Evolutionary conservation across 1,140 invertebrate species (phyloP).

Genomic region (Phthorimaea operculella): DNA sequence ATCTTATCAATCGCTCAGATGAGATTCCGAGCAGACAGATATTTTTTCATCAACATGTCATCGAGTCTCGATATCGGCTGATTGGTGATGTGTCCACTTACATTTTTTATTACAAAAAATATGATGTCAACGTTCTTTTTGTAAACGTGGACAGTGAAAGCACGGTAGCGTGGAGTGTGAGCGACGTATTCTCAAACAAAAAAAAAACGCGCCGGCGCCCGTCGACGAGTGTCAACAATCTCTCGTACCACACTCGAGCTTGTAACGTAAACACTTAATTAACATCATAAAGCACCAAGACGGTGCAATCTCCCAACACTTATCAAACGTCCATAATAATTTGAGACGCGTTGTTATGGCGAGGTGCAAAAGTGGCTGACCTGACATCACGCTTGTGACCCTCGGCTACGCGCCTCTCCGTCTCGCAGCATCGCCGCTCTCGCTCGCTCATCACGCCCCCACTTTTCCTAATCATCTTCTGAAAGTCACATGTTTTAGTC

Average conservation of each 20-base stretch:
- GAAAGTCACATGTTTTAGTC: constrained; percentile 60
- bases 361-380: constrained; percentile 69
- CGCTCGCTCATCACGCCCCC: constrained; percentile 59
- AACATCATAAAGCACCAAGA: constrained; percentile 62
- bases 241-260: constrained; percentile 16
- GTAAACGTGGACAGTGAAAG: constrained; percentile 22
- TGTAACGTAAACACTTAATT: constrained; percentile 54
- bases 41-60: constrained; percentile 14
- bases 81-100: constrained; percentile 11
- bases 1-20: constrained; percentile 34
- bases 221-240: constrained; percentile 24
- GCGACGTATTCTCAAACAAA: constrained; percentile 26
- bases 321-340: constrained; percentile 69
- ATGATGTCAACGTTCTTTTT: constrained; percentile 24
- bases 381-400: constrained; percentile 68
- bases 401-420: constrained; percentile 31
- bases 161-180: constrained; percentile 20
- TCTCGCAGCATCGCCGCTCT: constrained; percentile 31
- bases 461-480: constrained; percentile 61
- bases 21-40: constrained; percentile 26
- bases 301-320: constrained; percentile 58
- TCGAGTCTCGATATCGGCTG: constrained; percentile 16
- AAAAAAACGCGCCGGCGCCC: constrained; percentile 8
- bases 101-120: constrained; percentile 13
- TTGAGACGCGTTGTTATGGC: constrained; percentile 68